Evolutionary conservation across 2,113 vertebrate genomes (phyloP).

Genomic region (Pedionomus torquatus): DNA sequence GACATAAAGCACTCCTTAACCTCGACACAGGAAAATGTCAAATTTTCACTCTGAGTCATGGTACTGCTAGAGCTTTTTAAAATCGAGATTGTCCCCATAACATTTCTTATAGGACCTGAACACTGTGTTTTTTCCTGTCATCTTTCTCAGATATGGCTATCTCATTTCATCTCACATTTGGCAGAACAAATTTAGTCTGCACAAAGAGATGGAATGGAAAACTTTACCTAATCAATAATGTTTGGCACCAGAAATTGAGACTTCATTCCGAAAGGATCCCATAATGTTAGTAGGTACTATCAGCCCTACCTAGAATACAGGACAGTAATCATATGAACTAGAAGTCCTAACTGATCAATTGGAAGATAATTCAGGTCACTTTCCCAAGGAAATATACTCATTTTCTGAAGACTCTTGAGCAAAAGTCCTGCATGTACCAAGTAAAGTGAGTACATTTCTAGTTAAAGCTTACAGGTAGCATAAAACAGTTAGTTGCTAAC

Average conservation of each 20-base stretch:
- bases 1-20: neutral
- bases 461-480: neutral
- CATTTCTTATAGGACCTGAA: neutral
- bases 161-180: neutral
- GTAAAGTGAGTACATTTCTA: neutral
- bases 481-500: neutral
- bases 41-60: neutral
- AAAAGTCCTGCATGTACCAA: neutral
- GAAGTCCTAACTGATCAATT: neutral
- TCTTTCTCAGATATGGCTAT: neutral
- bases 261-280: neutral
- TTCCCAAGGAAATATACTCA: neutral
- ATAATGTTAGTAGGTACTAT: neutral
- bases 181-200: neutral
- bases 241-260: neutral
- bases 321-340: neutral
- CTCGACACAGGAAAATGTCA: neutral
- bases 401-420: neutral
- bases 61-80: neutral
- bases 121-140: fast-evolving
- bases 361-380: neutral
- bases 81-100: neutral
- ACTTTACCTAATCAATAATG: neutral
- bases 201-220: neutral
- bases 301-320: neutral